Evolutionary conservation across 2,888 invertebrate species (phyloP), one percentile per base, ranked within the genome.

Genomic region (Drosophila yooni): DNA sequence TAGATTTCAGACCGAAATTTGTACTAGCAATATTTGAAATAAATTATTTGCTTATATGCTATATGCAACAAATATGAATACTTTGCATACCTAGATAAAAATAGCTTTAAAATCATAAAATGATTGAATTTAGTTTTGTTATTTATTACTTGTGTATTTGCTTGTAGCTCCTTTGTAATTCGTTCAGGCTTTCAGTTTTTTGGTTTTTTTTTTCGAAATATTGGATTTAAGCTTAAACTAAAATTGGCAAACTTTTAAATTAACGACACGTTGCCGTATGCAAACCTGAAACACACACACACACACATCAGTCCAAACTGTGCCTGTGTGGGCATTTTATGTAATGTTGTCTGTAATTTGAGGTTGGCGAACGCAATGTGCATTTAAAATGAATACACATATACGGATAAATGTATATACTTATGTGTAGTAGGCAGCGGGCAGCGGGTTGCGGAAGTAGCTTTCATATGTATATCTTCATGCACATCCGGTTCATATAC

Each of bases 331-430:
- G 64, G 59, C 57, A 74, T 88, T 75, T 78, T 70, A 83, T 85
- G 76, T 88, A 88, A 88, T 77, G 75, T 86, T 69, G 74, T 78
- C 81, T 76, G 88, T 85, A 85, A 85, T 85, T 89, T 85, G 88
- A 83, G 77, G 83, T 83, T 82, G 88, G 64, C 70, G 66, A 72
- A 84, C 89, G 81, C 88, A 72, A 70, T 66, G 73, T 74, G 88
- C 77, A 88, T 88, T 80, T 88, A 63, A 80, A 89, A 85, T 80
- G 76, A 62, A 77, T 75, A 74, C 64, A 65, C 62, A 36, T 36
- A 62, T 50, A 15, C 29, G 31, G 21, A 15, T 38, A 15, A 15
- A 29, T 27, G 38, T 57, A 63, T 33, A 59, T 48, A 51, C 25
- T 46, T 67, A 72, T 57, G 27, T n/a, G 48, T 29, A 52, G 52